Evolutionary conservation across 2,113 vertebrate species (phyloP).

Genomic region (Lota lota): DNA sequence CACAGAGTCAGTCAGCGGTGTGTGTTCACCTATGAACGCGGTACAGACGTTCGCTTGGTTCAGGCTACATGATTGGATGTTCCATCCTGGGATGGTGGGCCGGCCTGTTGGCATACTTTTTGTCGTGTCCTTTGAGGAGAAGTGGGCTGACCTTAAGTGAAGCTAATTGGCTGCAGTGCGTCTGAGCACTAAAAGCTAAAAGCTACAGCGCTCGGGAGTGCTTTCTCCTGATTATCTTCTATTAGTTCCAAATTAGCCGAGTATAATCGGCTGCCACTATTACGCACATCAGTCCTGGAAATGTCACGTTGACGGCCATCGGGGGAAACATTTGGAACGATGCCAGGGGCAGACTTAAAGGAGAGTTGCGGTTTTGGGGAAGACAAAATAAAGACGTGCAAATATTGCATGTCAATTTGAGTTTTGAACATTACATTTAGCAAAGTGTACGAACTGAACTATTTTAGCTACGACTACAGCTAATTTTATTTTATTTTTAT

Average conservation of each 20-base stretch:
- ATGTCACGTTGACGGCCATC: constrained; percentile 41
- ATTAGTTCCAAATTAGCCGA: constrained; percentile 61
- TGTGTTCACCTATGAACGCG: background rate
- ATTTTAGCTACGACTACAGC: no score
- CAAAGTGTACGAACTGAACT: no score
- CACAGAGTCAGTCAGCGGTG: background rate
- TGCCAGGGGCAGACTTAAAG: constrained; percentile 20
- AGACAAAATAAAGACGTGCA: no score
- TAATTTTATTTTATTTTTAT: no score
- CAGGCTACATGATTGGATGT: background rate
- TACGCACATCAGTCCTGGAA: constrained; percentile 40
- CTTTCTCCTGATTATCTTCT: constrained; percentile 58
- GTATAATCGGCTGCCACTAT: constrained; percentile 42
- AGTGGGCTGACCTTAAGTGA: constrained; percentile 44
- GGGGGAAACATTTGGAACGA: constrained; percentile 21
- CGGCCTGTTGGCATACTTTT: constrained; percentile 7
- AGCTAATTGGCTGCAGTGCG: constrained; percentile 53
- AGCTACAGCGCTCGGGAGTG: constrained; percentile 45
- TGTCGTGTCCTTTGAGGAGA: background rate
- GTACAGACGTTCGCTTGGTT: constrained; percentile 19
- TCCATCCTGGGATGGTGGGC: background rate
- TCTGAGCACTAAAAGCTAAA: constrained; percentile 49
- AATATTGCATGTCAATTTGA: no score
- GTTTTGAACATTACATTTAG: no score
- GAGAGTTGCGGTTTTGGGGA: constrained; percentile 1